Evolutionary conservation across 2,113 vertebrate genomes (phyloP).

Genomic region (Ahaetulla prasina): DNA sequence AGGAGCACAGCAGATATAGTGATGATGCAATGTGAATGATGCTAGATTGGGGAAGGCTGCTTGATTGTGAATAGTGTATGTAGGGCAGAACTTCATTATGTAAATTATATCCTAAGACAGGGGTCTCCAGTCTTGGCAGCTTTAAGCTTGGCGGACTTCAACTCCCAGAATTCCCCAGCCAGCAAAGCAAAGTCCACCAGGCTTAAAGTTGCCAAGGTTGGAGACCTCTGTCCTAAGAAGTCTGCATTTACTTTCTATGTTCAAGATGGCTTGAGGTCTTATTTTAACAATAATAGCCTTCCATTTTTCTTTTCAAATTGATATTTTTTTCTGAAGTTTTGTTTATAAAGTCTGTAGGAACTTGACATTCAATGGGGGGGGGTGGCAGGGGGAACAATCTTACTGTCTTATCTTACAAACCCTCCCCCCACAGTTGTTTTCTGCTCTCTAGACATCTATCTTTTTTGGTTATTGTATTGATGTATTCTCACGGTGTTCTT

Average conservation of each 20-base stretch:
- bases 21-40: neutral
- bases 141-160: too few relatives aligned
- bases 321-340: neutral
- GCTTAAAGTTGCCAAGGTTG: too few relatives aligned
- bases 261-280: neutral
- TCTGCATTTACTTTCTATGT: neutral
- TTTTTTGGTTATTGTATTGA: neutral
- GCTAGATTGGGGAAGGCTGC: neutral
- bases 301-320: neutral
- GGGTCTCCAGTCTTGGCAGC: too few relatives aligned
- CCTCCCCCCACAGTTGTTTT: neutral
- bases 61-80: neutral
- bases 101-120: neutral
- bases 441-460: neutral
- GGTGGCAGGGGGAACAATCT: neutral
- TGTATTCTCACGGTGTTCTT: neutral
- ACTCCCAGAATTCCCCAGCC: too few relatives aligned
- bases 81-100: neutral
- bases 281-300: neutral
- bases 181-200: too few relatives aligned
- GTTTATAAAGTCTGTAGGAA: neutral
- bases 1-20: neutral
- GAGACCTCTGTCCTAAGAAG: too few relatives aligned
- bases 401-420: neutral
- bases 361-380: neutral